Evolutionary conservation across 1,140 invertebrate species (phyloP).

Genomic region (Chionoecetes opilio): DNA sequence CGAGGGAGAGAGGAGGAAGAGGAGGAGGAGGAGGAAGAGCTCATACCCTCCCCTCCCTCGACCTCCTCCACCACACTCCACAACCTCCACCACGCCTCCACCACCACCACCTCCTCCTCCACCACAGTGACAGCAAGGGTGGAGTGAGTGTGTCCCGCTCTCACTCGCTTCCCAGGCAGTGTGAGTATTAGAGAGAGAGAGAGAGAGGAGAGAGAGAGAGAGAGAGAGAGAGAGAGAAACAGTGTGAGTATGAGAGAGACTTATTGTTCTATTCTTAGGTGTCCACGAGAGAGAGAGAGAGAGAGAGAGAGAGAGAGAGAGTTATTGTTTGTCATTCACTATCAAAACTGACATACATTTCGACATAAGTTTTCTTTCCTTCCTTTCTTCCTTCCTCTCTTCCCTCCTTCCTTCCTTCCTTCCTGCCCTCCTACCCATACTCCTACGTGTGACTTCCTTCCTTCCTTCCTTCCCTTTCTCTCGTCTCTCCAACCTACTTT

Average conservation of each 20-base stretch:
- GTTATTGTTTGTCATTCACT: background rate
- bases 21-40: background rate
- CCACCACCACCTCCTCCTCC: constrained; percentile 40
- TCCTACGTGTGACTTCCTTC: background rate
- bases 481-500: background rate
- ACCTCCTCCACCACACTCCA: constrained; percentile 77
- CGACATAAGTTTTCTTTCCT: background rate
- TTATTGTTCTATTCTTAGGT: too few species aligned
- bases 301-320: constrained; percentile 7
- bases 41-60: constrained; percentile 53
- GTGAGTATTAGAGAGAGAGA: constrained; percentile 56
- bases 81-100: constrained; percentile 68
- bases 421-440: background rate
- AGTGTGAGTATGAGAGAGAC: background rate
- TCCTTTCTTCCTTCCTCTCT: background rate
- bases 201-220: constrained; percentile 24
- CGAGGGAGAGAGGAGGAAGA: constrained; percentile 61
- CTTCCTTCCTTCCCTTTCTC: background rate
- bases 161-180: constrained; percentile 70
- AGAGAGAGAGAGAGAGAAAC: background rate
- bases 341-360: background rate
- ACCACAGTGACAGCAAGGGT: background rate
- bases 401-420: background rate
- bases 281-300: constrained; percentile 5
- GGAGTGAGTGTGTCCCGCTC: constrained; percentile 58